These are phyloP conservation scores for Mesocentrotus franciscanus DNA, from an alignment of 53 echinoderm and acorn worm genomes.

Conservation along the genomic window DNA sequence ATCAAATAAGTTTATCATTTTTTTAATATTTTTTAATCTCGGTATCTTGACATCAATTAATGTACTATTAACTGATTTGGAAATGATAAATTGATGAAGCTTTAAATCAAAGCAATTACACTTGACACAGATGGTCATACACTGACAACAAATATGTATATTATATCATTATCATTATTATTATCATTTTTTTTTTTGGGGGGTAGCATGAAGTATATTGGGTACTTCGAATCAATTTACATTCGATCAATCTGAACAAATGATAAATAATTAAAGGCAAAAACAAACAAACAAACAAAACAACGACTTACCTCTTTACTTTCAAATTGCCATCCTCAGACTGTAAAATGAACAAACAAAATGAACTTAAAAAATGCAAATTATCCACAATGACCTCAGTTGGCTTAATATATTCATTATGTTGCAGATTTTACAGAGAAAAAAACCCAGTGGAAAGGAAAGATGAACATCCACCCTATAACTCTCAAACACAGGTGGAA, in stretches of 20 bases:
- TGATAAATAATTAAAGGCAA: neutral
- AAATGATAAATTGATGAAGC: too few relatives aligned
- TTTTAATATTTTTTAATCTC: neutral
- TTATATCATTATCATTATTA: too few relatives aligned
- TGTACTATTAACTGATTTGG: too few relatives aligned
- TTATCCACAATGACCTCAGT: neutral
- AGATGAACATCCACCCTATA: neutral
- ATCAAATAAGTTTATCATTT: neutral
- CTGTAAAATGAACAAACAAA: constrained; percentile 11
- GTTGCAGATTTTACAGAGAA: neutral
- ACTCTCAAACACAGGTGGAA: neutral
- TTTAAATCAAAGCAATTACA: too few relatives aligned
- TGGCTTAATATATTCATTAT: neutral
- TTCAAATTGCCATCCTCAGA: constrained; percentile 58
- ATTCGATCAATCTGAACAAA: neutral
- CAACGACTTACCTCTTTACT: constrained; percentile 52
- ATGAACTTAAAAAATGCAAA: neutral
- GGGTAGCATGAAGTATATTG: too few relatives aligned
- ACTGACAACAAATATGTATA: too few relatives aligned
- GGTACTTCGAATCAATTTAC: too few relatives aligned
- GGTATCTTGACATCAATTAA: neutral
- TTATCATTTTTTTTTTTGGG: too few relatives aligned
- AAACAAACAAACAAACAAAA: neutral
- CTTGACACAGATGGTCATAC: too few relatives aligned
- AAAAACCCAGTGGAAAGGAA: neutral